A percentile compares a stretch with the other conserved stretches of the same genome.
Evolutionary conservation across 2,113 vertebrate species (phyloP).

Genomic region (Odobenus rosmarus): DNA sequence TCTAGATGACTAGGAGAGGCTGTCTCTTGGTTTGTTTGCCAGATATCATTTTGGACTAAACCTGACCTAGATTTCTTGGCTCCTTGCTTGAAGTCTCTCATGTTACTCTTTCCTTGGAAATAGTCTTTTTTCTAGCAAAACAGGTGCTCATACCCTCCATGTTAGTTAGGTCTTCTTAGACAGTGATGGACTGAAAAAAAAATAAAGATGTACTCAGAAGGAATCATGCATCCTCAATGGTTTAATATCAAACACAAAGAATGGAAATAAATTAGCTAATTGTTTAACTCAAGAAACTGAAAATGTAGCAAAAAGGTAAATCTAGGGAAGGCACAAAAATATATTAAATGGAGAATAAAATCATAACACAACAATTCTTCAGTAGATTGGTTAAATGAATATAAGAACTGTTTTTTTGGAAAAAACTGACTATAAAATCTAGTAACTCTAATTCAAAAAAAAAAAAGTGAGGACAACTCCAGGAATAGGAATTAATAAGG

Average conservation of each 20-base stretch:
- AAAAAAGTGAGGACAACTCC: background rate
- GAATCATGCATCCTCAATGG: background rate
- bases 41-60: constrained; percentile 2
- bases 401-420: background rate
- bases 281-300: background rate
- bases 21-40: background rate
- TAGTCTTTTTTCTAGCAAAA: background rate
- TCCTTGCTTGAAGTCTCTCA: background rate
- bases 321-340: background rate
- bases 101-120: background rate
- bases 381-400: background rate
- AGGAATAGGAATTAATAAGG: constrained; percentile 33
- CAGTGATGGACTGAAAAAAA: background rate
- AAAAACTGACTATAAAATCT: background rate
- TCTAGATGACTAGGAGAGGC: background rate
- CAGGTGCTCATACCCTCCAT: background rate
- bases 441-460: background rate
- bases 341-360: constrained; percentile 12
- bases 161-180: background rate
- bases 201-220: background rate
- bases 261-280: background rate
- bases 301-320: background rate
- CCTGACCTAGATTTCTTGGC: background rate
- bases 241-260: background rate
- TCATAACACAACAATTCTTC: background rate